Conservation (phyloP, 2,113 vertebrate genomes). For the Thermophis baileyi region DNA sequence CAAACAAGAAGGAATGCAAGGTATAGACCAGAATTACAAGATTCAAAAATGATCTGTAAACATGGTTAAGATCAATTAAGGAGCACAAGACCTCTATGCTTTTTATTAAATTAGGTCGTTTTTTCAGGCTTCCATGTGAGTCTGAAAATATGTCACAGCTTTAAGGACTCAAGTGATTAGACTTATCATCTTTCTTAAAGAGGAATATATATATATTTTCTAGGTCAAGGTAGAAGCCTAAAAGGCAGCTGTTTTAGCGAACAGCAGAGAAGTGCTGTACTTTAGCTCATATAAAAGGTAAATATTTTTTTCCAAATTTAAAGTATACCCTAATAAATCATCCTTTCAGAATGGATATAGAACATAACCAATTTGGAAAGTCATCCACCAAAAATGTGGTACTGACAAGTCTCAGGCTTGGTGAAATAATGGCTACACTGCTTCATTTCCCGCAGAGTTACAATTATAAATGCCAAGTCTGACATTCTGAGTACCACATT, state of each 20-base stretch:
- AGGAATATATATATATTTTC: too few species aligned
- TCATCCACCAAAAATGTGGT: background rate
- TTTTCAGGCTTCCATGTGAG: too few species aligned
- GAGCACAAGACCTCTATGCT: too few species aligned
- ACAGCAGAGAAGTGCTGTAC: background rate
- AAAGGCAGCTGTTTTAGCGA: background rate
- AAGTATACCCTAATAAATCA: background rate
- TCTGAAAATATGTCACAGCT: too few species aligned
- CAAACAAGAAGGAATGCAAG: background rate
- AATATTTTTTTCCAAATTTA: background rate
- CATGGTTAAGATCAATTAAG: too few species aligned
- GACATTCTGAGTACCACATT: background rate
- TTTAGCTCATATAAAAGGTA: background rate
- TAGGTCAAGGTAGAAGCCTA: too few species aligned
- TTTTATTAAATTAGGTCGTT: too few species aligned
- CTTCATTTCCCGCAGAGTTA: background rate
- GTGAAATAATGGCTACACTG: background rate
- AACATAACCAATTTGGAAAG: background rate
- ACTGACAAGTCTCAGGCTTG: background rate
- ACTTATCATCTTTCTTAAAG: too few species aligned
- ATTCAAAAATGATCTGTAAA: too few species aligned
- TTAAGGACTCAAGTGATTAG: too few species aligned
- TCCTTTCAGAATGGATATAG: background rate
- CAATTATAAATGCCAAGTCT: background rate
- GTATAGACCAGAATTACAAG: too few species aligned